Evolutionary conservation across 2,113 vertebrate species (phyloP).

Genomic region (Bombycilla garrulus): DNA sequence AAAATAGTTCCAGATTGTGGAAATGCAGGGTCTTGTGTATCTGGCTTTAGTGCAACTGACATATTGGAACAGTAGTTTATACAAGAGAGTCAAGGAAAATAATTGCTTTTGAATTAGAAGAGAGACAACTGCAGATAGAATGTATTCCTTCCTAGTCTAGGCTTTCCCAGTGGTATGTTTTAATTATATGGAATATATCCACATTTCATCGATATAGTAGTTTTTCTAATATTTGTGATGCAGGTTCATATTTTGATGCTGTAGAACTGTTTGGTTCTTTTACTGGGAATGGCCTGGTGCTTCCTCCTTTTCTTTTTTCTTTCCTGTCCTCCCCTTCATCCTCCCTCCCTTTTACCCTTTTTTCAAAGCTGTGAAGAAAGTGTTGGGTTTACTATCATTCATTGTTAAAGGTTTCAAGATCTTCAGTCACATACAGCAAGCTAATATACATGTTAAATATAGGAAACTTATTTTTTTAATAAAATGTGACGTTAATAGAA

Average conservation of each 20-base stretch:
- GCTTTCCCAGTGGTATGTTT: background rate
- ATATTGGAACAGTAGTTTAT: background rate
- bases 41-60: background rate
- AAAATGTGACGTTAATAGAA: slow-evolving; percentile 58
- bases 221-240: background rate
- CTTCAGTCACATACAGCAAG: slow-evolving; percentile 40
- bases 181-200: background rate
- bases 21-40: background rate
- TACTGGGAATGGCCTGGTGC: slow-evolving; percentile 47
- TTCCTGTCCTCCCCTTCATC: background rate
- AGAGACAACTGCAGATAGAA: background rate
- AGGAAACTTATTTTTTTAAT: slow-evolving; percentile 67
- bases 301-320: slow-evolving; percentile 32
- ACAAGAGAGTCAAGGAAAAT: background rate
- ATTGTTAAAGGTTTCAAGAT: slow-evolving; percentile 54
- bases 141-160: background rate
- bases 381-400: slow-evolving; percentile 56
- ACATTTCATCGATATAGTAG: background rate
- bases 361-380: slow-evolving; percentile 58
- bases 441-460: slow-evolving; percentile 57
- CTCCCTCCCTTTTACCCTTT: background rate
- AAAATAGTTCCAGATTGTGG: background rate
- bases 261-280: slow-evolving; percentile 22
- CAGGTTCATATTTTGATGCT: slow-evolving; percentile 33
- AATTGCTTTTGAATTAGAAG: background rate